These are phyloP conservation scores for Strigops habroptila DNA, from an alignment of 2,113 vertebrate species.

Conservation along the genomic window DNA sequence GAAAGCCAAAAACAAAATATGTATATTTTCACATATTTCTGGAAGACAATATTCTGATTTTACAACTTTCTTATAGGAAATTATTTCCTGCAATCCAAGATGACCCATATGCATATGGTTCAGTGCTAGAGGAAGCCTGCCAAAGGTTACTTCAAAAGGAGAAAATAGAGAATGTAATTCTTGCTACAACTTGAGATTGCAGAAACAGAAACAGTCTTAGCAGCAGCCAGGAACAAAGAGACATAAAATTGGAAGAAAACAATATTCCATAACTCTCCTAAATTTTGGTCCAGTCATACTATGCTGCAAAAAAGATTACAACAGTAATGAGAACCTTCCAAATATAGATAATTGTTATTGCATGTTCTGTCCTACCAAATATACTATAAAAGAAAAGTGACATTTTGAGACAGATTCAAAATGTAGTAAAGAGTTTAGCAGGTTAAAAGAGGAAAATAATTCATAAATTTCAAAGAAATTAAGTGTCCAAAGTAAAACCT, in stretches of 20 bases:
- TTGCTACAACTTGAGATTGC: slow-evolving; percentile 14
- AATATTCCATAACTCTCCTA: not conserved
- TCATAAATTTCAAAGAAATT: not conserved
- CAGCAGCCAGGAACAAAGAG: slow-evolving; percentile 6
- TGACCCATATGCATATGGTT: not conserved
- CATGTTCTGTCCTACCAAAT: not conserved
- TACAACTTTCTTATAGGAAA: not conserved
- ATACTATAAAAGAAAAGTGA: not conserved
- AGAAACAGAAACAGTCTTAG: slow-evolving; percentile 45
- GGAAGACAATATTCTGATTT: not conserved
- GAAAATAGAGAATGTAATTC: not conserved
- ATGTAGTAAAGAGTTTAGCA: not conserved
- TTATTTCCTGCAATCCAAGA: not conserved
- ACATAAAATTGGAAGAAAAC: not conserved
- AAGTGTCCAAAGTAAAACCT: not conserved
- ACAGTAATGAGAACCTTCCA: not conserved
- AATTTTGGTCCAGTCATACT: slow-evolving; percentile 4
- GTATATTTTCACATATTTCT: not conserved
- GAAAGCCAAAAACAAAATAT: slow-evolving; percentile 21
- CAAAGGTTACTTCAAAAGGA: slow-evolving; percentile 31
- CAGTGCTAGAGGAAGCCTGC: not conserved
- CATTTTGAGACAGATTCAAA: not conserved
- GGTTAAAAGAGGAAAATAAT: not conserved
- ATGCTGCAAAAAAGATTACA: not conserved
- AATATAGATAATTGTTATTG: not conserved